Percentiles rank a stretch among this genome's conserved stretches.
phyloP scores from a whole-genome alignment of 2,797 vertebrate genomes.

The Arrhamphus sclerolepis region DNA sequence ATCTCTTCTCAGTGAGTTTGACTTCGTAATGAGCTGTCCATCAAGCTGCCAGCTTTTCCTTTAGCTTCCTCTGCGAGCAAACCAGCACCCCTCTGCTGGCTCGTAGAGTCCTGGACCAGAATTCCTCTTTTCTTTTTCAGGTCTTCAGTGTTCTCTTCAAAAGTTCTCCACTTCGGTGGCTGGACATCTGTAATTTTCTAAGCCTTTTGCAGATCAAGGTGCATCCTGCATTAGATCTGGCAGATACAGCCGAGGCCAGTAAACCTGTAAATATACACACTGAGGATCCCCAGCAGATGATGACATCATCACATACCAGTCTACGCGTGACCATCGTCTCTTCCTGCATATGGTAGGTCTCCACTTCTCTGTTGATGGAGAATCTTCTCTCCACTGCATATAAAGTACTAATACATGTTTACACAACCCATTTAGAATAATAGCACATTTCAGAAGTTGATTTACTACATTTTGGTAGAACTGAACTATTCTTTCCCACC shows the following conservation, averaged over 20 bases:
- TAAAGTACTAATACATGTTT: too few species aligned
- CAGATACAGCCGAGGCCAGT: neutral
- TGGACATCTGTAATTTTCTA: neutral
- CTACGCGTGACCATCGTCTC: neutral
- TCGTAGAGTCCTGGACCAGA: neutral
- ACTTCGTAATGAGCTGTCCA: constrained; percentile 2
- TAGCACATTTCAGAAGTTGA: too few species aligned
- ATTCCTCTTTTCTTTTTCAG: neutral
- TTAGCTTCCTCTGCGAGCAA: constrained; percentile 1
- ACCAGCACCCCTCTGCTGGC: constrained; percentile 1
- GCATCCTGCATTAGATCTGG: neutral
- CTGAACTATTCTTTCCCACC: too few species aligned
- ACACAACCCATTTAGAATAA: too few species aligned
- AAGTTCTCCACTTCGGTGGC: neutral
- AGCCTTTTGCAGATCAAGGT: constrained; percentile 1
- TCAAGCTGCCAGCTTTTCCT: neutral
- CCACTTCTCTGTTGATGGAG: constrained; percentile 1
- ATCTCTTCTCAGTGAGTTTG: constrained; percentile 1
- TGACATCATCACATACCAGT: neutral
- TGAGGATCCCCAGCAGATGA: neutral
- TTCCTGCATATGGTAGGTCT: neutral
- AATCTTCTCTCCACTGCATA: constrained; percentile 7
- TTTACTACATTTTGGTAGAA: too few species aligned
- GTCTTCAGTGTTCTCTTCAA: neutral
- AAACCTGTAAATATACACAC: neutral